Evolutionary conservation across 2,113 vertebrate genomes (phyloP).

Genomic region (Bombycilla garrulus): DNA sequence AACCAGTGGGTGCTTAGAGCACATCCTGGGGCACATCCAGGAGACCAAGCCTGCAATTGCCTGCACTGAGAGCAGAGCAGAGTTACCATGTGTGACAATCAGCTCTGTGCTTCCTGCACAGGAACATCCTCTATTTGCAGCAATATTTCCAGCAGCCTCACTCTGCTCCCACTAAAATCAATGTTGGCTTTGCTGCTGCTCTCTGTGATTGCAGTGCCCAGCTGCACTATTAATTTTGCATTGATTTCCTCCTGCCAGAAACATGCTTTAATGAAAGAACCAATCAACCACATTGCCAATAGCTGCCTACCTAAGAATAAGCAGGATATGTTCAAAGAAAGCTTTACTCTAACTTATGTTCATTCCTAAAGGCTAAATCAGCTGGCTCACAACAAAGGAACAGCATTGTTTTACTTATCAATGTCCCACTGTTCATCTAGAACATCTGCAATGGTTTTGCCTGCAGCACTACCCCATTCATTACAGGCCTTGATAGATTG

Average conservation of each 20-base stretch:
- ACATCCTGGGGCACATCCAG: background rate
- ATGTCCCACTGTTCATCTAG: constrained; percentile 60
- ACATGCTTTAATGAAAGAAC: background rate
- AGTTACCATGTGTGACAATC: background rate
- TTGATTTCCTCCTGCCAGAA: background rate
- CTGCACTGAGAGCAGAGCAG: background rate
- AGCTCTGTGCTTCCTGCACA: background rate
- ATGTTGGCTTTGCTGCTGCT: background rate
- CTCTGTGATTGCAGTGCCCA: background rate
- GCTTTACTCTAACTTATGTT: background rate
- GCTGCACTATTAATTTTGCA: background rate
- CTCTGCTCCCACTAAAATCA: background rate
- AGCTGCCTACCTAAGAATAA: constrained; percentile 49
- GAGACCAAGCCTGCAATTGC: background rate
- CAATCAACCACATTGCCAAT: background rate
- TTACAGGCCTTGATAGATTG: constrained; percentile 35
- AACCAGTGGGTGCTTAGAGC: background rate
- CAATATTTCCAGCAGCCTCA: background rate
- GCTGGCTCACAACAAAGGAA: constrained; percentile 46
- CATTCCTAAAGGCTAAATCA: constrained; percentile 33
- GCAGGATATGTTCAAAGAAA: constrained; percentile 31
- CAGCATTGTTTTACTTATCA: constrained; percentile 45
- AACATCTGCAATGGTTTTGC: constrained; percentile 49
- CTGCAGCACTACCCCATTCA: constrained; percentile 57
- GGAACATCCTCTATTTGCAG: background rate